Evolutionary conservation across 2,888 invertebrate species (phyloP), one percentile per base, ranked within the genome.

Genomic region (Zygogramma bicolorata): DNA sequence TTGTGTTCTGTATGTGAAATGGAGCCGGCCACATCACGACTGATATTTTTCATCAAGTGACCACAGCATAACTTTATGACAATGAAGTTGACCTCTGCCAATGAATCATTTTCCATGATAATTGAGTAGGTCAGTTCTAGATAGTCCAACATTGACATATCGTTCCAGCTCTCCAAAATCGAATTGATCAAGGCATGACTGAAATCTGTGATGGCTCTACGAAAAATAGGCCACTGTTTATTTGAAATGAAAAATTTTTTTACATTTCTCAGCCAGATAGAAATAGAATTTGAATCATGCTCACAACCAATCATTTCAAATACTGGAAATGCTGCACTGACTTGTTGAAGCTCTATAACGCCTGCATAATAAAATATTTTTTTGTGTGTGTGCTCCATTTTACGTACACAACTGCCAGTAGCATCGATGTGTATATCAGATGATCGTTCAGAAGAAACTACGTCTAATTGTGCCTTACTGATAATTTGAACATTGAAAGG

Each of bases 241-340:
- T 29, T 25, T 10, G 13, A 0, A 8, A 58, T 10, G 3, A 60
- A 31, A 60, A 13, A 22, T 13, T 31, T 15, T 61, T 22, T 40
- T 2, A 61, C 38, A 8, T 61, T 61, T 40, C 5, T 22, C 13
- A 61, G 13, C 42, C 61, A 61, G 6, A n/a, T 13, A 22, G 22
- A 22, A 34, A 34, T 60, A 13, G 38, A 5, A 34, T 31, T 31
- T 2, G 40, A 13, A 1, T 40, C 61, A 40, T 61, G 40, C 13
- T 61, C 40, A n/a, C 40, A 40, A n/a, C 61, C 13, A n/a, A 61
- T 22, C 42, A 61, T 61, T 40, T 61, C 42, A 25, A 61, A 40
- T 4, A 61, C 40, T 15, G 40, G 61, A 61, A 38, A 61, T 40
- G 40, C 42, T 20, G 22, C 8, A 53, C 46, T 34, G 1, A 34